Evolutionary conservation across 1,140 invertebrate genomes (phyloP).

Genomic region (Chironomus tepperi): DNA sequence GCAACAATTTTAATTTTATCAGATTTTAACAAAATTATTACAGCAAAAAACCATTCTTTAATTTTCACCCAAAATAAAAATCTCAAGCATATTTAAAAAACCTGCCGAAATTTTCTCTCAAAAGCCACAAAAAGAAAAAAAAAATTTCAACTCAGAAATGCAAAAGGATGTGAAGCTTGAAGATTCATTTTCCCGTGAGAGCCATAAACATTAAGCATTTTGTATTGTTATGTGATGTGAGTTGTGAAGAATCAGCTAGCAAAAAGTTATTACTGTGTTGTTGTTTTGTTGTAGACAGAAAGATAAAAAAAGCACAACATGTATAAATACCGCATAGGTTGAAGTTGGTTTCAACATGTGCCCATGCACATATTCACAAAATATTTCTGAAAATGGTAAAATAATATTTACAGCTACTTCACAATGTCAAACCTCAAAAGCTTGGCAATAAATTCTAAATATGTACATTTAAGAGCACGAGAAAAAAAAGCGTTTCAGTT

Average conservation of each 20-base stretch:
- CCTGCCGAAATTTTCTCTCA: too few relatives aligned
- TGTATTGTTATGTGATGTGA: background rate
- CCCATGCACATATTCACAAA: background rate
- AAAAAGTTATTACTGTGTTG: background rate
- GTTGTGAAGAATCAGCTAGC: background rate
- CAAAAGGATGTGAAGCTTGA: background rate
- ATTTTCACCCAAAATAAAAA: too few relatives aligned
- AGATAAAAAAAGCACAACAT: background rate
- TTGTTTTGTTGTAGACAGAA: background rate
- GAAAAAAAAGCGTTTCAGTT: background rate
- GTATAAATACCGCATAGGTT: background rate
- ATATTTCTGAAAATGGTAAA: background rate
- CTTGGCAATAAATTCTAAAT: constrained; percentile 2
- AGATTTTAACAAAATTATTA: too few relatives aligned
- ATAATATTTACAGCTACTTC: constrained; percentile 9
- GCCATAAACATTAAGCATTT: background rate
- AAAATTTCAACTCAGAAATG: too few relatives aligned
- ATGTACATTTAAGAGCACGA: background rate
- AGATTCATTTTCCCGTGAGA: constrained; percentile 6
- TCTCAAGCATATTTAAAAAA: too few relatives aligned
- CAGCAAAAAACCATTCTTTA: too few relatives aligned
- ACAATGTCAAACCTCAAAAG: constrained; percentile 2
- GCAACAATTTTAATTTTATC: too few relatives aligned
- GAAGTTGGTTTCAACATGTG: constrained; percentile 12
- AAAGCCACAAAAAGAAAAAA: too few relatives aligned